phyloP scores from a whole-genome alignment of 2,888 invertebrate species.

The Trisateles emortualis region DNA sequence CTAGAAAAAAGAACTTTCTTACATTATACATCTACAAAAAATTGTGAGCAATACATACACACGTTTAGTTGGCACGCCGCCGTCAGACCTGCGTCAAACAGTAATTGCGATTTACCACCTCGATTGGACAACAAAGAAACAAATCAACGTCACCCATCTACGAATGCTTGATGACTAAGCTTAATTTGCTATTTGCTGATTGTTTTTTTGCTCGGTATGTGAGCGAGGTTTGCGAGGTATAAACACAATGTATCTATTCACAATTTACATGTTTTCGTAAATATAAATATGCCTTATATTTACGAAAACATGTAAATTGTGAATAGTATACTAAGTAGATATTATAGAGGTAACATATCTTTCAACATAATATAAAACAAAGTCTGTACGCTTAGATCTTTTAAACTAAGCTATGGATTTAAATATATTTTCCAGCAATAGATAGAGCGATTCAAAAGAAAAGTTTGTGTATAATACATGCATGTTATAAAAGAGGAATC shows the following conservation, averaged over 20 bases:
- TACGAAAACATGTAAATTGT: not conserved
- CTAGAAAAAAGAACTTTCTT: not conserved
- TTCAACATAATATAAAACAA: too few relatives aligned
- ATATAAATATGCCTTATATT: not conserved
- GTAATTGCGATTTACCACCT: slow-evolving; percentile 70
- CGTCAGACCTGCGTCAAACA: slow-evolving; percentile 65
- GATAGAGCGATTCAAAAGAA: too few relatives aligned
- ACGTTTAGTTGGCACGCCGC: slow-evolving; percentile 30
- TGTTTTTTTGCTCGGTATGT: slow-evolving; percentile 34
- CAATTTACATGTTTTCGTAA: not conserved
- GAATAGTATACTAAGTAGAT: too few relatives aligned
- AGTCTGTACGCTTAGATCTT: too few relatives aligned
- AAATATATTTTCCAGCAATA: too few relatives aligned
- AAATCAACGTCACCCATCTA: slow-evolving; percentile 56
- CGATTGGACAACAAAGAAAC: slow-evolving; percentile 61
- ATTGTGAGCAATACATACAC: slow-evolving; percentile 8
- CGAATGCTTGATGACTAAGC: slow-evolving; percentile 34
- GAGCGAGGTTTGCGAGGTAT: not conserved
- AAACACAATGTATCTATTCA: not conserved
- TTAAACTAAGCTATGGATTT: too few relatives aligned
- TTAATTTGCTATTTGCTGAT: slow-evolving; percentile 41
- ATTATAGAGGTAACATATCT: too few relatives aligned
- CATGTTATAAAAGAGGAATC: too few relatives aligned
- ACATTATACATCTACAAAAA: not conserved
- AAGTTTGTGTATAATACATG: too few relatives aligned